These are phyloP conservation scores for Andrena marginata DNA, from an alignment of 2,888 invertebrate genomes.

Conservation along the genomic window DNA sequence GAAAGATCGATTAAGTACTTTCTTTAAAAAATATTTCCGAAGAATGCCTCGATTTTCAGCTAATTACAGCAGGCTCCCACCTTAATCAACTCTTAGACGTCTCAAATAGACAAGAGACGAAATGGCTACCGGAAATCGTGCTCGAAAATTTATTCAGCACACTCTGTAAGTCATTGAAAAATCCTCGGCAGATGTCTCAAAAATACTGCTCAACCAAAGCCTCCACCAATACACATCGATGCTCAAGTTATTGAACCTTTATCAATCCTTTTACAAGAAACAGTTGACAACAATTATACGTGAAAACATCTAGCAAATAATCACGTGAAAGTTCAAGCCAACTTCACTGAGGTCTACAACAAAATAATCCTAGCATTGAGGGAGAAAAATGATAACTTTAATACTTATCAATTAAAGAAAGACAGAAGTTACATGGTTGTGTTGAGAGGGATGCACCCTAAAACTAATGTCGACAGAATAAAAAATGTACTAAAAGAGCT, in stretches of 20 bases:
- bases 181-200: not conserved
- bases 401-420: constrained; percentile 24
- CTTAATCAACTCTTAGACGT: no score
- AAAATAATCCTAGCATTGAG: not conserved
- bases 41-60: no score
- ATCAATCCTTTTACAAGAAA: not conserved
- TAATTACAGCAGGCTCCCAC: no score
- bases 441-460: constrained; percentile 10
- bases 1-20: no score
- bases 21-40: no score
- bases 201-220: not conserved
- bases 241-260: constrained; percentile 13
- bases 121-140: no score
- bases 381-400: constrained; percentile 12
- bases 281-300: not conserved
- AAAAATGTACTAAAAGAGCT: not conserved
- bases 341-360: not conserved
- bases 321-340: constrained; percentile 1
- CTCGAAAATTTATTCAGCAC: no score
- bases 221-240: constrained; percentile 12
- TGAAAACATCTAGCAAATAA: not conserved
- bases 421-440: constrained; percentile 18
- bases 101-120: no score
- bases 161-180: no score
- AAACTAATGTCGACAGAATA: not conserved